Conservation (phyloP, 2,113 vertebrate species). For the Neopipo cinnamomea region DNA sequence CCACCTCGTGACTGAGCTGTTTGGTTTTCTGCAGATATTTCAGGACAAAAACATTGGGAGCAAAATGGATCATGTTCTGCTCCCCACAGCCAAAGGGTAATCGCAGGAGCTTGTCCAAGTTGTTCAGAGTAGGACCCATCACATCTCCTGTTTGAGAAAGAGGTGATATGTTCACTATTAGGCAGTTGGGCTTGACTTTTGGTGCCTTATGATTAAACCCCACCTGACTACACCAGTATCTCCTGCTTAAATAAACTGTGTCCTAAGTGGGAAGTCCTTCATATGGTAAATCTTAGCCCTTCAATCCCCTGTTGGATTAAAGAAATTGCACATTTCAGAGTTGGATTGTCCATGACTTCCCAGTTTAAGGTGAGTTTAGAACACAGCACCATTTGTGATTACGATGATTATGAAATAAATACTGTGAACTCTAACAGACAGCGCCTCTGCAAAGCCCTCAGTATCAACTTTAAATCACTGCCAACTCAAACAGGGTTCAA, state of each 20-base stretch:
- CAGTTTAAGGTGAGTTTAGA: not conserved
- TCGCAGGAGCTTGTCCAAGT: constrained; percentile 86
- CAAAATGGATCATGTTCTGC: constrained; percentile 97
- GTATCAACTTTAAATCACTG: not conserved
- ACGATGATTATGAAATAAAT: not conserved
- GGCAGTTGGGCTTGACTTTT: not conserved
- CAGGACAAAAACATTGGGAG: constrained; percentile 91
- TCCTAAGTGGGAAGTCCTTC: not conserved
- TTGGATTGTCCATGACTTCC: not conserved
- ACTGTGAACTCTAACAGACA: not conserved
- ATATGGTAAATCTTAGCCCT: not conserved
- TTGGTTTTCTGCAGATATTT: constrained; percentile 92
- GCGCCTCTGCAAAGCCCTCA: not conserved
- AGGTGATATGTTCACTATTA: not conserved
- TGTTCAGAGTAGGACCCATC: constrained; percentile 91
- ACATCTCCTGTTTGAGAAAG: constrained; percentile 81
- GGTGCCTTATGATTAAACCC: not conserved
- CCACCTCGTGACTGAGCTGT: constrained; percentile 86
- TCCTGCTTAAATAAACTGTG: not conserved
- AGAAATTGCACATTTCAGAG: not conserved
- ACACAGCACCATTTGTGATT: not conserved
- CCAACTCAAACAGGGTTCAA: not conserved
- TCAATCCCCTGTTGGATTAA: not conserved
- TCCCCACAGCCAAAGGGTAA: constrained; percentile 92
- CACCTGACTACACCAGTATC: not conserved